phyloP scores from a whole-genome alignment of 2,797 vertebrate species.

The Cirrhinus molitorella region DNA sequence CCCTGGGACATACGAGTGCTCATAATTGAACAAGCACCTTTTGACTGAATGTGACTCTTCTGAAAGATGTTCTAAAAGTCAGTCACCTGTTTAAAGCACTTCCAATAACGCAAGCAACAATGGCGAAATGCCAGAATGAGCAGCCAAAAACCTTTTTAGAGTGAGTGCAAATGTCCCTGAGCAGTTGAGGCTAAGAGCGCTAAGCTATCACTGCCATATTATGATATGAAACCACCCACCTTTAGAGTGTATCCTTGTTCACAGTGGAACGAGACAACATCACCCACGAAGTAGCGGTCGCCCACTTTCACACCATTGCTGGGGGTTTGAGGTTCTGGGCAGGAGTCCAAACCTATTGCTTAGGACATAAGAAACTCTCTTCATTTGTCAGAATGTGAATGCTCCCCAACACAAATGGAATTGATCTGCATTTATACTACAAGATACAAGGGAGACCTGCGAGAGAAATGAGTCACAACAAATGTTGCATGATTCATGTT shows the following conservation, averaged over 20 bases:
- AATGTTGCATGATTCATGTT: background rate
- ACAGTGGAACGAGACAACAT: constrained; percentile 95
- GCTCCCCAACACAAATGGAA: constrained; percentile 12
- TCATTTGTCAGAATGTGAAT: constrained; percentile 53
- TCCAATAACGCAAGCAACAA: background rate
- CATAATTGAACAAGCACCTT: background rate
- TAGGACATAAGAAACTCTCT: constrained; percentile 82
- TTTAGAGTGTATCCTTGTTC: constrained; percentile 93
- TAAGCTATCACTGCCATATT: background rate
- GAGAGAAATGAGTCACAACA: constrained; percentile 3
- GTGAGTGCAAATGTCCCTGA: background rate
- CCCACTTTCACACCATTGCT: constrained; percentile 90
- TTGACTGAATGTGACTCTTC: background rate
- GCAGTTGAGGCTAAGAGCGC: background rate
- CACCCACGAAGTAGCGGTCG: constrained; percentile 94
- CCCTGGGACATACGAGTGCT: background rate
- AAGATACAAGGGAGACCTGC: background rate
- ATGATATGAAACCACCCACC: constrained; percentile 66
- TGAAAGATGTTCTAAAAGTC: background rate
- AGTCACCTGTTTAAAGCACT: constrained; percentile 9
- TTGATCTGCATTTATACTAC: background rate
- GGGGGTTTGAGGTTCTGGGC: constrained; percentile 93
- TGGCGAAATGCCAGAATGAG: background rate
- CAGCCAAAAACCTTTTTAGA: background rate
- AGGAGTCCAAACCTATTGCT: constrained; percentile 99